Evolutionary conservation across 1,140 invertebrate species (phyloP).

Genomic region (Zaprionus gabonicus): DNA sequence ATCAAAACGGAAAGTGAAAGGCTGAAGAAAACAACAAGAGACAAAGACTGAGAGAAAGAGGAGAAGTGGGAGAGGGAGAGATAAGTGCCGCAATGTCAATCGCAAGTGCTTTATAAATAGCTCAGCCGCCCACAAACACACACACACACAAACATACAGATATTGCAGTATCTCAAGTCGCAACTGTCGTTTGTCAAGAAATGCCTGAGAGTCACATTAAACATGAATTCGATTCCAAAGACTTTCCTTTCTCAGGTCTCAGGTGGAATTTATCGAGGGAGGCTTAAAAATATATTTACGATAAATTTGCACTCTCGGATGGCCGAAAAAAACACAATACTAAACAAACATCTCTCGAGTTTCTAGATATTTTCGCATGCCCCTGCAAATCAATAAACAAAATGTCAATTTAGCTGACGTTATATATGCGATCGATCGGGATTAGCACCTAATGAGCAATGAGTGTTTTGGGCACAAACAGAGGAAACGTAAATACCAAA

Average conservation of each 20-base stretch:
- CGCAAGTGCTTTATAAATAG: constrained; percentile 50
- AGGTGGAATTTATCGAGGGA: neutral
- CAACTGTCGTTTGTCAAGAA: constrained; percentile 8
- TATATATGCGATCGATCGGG: constrained; percentile 8
- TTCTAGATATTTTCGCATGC: constrained; percentile 38
- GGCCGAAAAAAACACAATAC: neutral
- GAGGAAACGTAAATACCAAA: constrained; percentile 6
- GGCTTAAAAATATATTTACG: neutral
- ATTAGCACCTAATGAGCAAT: constrained; percentile 18
- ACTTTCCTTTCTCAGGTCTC: constrained; percentile 23
- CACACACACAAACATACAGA: neutral
- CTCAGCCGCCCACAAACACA: constrained; percentile 32
- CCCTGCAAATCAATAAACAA: constrained; percentile 38
- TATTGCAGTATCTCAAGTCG: neutral
- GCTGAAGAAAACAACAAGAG: constrained; percentile 15
- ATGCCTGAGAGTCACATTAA: constrained; percentile 11
- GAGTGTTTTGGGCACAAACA: constrained; percentile 8
- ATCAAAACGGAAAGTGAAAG: constrained; percentile 51
- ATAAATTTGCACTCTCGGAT: neutral
- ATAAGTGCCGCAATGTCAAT: constrained; percentile 49
- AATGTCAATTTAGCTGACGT: constrained; percentile 17
- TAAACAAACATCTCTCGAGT: constrained; percentile 13
- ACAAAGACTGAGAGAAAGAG: constrained; percentile 1
- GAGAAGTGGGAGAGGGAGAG: constrained; percentile 1
- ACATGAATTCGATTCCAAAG: constrained; percentile 27